Percentiles rank a stretch among this genome's conserved stretches.
Conservation (phyloP, 2,888 invertebrate genomes). For the Ligdia adustata region DNA sequence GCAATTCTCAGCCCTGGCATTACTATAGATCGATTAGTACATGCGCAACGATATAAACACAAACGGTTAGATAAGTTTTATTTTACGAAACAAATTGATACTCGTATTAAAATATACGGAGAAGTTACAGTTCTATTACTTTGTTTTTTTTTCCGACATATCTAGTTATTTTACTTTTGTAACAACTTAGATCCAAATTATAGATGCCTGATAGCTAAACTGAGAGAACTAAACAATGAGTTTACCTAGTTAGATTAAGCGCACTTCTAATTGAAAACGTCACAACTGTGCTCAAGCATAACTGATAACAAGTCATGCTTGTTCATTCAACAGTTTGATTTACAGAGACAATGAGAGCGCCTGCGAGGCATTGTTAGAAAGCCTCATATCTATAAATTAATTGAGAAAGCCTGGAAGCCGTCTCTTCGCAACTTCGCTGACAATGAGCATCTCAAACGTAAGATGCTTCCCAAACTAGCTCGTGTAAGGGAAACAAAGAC, state of each 20-base stretch:
- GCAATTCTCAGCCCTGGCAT: too few relatives aligned
- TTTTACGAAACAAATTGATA: too few relatives aligned
- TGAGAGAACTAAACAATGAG: background rate
- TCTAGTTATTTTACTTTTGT: too few relatives aligned
- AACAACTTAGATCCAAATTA: too few relatives aligned
- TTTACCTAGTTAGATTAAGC: background rate
- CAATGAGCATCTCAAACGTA: conserved; percentile 38
- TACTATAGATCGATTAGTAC: too few relatives aligned
- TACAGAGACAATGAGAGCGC: conserved; percentile 30
- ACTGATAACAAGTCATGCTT: conserved; percentile 26
- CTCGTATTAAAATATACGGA: too few relatives aligned
- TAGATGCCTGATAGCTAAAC: too few relatives aligned
- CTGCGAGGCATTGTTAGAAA: conserved; percentile 24
- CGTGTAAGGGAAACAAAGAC: conserved; percentile 41
- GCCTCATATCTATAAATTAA: conserved; percentile 37
- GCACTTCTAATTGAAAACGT: conserved; percentile 23
- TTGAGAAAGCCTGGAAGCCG: conserved; percentile 29
- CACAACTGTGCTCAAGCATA: conserved; percentile 25
- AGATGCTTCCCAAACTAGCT: conserved; percentile 38
- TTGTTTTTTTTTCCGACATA: too few relatives aligned
- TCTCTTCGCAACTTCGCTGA: conserved; percentile 39
- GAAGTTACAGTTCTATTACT: too few relatives aligned
- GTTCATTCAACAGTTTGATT: conserved; percentile 31
- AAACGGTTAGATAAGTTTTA: too few relatives aligned
- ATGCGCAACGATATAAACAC: too few relatives aligned